Evolutionary conservation across 2,797 vertebrate species (phyloP), one percentile per base, ranked within the genome.

Genomic region (Scolopax rusticola): DNA sequence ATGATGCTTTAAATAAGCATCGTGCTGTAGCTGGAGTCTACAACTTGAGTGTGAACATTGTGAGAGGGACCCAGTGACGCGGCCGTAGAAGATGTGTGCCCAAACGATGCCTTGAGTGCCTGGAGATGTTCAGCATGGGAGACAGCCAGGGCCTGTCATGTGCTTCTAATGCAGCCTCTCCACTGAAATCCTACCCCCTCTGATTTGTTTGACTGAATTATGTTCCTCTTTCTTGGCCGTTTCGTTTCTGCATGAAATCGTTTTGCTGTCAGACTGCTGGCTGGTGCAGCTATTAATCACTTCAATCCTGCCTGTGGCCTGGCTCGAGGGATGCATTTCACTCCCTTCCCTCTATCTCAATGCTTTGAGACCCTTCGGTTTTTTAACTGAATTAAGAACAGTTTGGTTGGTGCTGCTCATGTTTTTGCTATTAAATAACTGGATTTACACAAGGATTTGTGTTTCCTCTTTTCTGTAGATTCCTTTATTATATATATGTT

Each of bases 391-490:
- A 24, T 45, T 32, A 2, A 48, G 68, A 87, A 45, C 3, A 20
- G 17, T 43, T 90, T 0, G 1, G 28, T 64, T 65, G 75, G 33
- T 57, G 75, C 78, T 70, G 30, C 78, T 89, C 12, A 9, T 63
- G 65, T 77, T 89, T 89, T 56, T 82, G 40, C 79, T 87, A 33
- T 70, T 80, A 76, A 89, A 79, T 47, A 82, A 82, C 54, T 60
- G 40, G 56, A 74, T 67, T 75, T 71, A 61, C 67, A 61, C 17
- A 18, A 36, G 30, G 60, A 47, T 27, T 73, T 73, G 75, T 77
- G 28, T 70, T 92, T 84, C 53, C 38, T n/a, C 33, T 48, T 56
- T 38, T 36, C 20, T 32, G 33, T 54, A n/a, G 38, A 57, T 78
- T 30, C 64, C 25, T 84, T 81, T 71, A 14, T 43, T 80, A 24